Percentiles rank a stretch among this genome's conserved stretches.
Evolutionary conservation across 2,113 vertebrate genomes (phyloP).

Genomic region (Corythoichthys haematopterus): DNA sequence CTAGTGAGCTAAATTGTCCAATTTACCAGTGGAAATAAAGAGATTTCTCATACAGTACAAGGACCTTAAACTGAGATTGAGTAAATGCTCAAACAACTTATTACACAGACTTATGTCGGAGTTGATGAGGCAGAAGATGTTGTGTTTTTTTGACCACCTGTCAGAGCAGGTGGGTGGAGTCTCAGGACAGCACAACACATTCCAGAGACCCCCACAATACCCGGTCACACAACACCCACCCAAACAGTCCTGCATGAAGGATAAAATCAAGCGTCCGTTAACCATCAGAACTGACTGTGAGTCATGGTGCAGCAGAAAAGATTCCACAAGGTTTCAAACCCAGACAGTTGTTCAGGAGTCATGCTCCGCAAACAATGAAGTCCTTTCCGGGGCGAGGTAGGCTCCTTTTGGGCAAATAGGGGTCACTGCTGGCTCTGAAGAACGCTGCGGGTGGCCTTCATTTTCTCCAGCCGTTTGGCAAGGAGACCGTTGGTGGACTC

Average conservation of each 20-base stretch:
- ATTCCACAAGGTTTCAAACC: not conserved
- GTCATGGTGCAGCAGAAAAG: not conserved
- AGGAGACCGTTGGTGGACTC: constrained; percentile 86
- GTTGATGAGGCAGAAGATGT: not conserved
- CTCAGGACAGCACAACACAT: not conserved
- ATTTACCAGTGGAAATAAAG: not conserved
- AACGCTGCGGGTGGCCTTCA: constrained; percentile 87
- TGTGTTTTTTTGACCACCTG: not conserved
- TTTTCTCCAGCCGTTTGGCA: constrained; percentile 89
- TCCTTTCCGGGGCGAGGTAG: not conserved
- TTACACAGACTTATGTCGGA: not conserved
- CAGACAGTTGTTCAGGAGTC: not conserved
- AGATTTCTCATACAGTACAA: not conserved
- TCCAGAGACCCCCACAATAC: not conserved
- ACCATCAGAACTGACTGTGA: not conserved
- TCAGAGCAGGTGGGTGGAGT: not conserved
- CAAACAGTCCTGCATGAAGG: not conserved
- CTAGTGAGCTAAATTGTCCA: not conserved
- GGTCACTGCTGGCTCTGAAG: constrained; percentile 80
- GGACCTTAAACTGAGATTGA: not conserved
- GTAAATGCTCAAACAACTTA: not conserved
- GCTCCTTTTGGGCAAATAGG: not conserved
- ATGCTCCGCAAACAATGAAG: too few species aligned
- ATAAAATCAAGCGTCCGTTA: not conserved
- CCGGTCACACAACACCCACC: not conserved